Evolutionary conservation across 1,140 invertebrate genomes (phyloP).

Genomic region (Microplitis demolitor): DNA sequence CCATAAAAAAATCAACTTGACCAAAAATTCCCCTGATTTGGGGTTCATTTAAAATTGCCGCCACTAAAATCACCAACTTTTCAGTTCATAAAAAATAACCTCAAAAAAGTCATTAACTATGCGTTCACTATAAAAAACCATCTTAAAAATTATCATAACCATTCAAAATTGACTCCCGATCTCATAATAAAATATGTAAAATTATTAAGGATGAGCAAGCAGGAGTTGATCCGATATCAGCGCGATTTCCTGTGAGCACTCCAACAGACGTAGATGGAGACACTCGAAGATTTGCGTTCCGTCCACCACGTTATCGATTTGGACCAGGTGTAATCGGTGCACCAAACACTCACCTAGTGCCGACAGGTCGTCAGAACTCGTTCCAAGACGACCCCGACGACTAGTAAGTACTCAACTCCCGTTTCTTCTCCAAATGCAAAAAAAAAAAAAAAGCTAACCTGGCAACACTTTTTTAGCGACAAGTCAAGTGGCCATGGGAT

Average conservation of each 20-base stretch:
- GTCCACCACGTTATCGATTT: slow-evolving; percentile 61
- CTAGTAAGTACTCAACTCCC: slow-evolving; percentile 49
- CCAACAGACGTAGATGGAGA: slow-evolving; percentile 61
- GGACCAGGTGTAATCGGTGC: slow-evolving; percentile 41
- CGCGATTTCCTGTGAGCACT: slow-evolving; percentile 55
- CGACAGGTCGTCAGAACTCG: slow-evolving; percentile 52
- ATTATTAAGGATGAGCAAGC: slow-evolving; percentile 69
- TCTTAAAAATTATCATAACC: not conserved
- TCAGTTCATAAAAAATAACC: too few relatives aligned
- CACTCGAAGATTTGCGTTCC: slow-evolving; percentile 62
- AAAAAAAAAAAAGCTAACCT: slow-evolving; percentile 1
- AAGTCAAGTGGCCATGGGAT: slow-evolving; percentile 70
- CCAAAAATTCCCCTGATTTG: too few relatives aligned
- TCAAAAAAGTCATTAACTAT: too few relatives aligned
- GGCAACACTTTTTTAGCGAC: slow-evolving; percentile 47
- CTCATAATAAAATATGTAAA: too few relatives aligned
- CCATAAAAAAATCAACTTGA: too few relatives aligned
- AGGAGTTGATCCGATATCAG: slow-evolving; percentile 68
- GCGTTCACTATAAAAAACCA: not conserved
- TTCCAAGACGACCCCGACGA: slow-evolving; percentile 58
- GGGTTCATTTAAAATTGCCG: too few relatives aligned
- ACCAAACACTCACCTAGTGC: slow-evolving; percentile 49
- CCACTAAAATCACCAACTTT: too few relatives aligned
- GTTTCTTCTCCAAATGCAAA: not conserved
- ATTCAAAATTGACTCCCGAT: not conserved